Base-by-base conservation (phyloP, 2,797 vertebrate genomes). In the Phoebastria nigripes region DNA sequence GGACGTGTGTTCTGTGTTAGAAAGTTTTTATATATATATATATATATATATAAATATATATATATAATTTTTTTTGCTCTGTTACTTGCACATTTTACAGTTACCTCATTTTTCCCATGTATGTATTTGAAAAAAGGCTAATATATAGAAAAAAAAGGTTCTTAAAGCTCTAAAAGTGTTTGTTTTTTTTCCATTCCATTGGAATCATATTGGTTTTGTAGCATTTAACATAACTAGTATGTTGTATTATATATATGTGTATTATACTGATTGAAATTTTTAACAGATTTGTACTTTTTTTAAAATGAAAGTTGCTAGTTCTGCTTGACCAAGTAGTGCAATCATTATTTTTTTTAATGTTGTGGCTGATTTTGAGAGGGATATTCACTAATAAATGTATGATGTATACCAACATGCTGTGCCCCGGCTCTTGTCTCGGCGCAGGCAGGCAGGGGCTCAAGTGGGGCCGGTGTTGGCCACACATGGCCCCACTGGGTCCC, bases 351-450 rank as follows among this genome's bases (percentile, higher is more conserved):
- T 99, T 99, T 99, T 99, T 99, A 99, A 99, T 99, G 98, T 99
- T 99, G 99, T 99, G 99, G 99, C 99, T 99, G 99, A 99, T 99
- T 99, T 97, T 99, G 99, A 99, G 99, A 99, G 99, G 99, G 99
- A 99, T 99, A 99, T 99, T 99, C 99, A 99, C 99, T 99, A 99
- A 99, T 99, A 99, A 99, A 99, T 99, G 99, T 99, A 99, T 99
- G 99, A 99, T 98, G 99, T 99, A 99, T 99, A 99, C 98, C 98
- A 98, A 98, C 11, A 7, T 0, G 21, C 83, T 46, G 74, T 3
- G 44, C 63, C 73, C 39, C 0, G 8, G 54, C 88, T 92, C 70
- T 56, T 95, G 49, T 90, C 72, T 93, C 4, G 0, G 0, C 2
- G 29, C 1, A 8, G 49, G 33, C 24, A 29, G 69, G 46, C 1